A percentile compares a stretch with the other conserved stretches of the same genome.
Evolutionary conservation across 2,113 vertebrate genomes (phyloP).

Genomic region (Opisthocomus hoazin): DNA sequence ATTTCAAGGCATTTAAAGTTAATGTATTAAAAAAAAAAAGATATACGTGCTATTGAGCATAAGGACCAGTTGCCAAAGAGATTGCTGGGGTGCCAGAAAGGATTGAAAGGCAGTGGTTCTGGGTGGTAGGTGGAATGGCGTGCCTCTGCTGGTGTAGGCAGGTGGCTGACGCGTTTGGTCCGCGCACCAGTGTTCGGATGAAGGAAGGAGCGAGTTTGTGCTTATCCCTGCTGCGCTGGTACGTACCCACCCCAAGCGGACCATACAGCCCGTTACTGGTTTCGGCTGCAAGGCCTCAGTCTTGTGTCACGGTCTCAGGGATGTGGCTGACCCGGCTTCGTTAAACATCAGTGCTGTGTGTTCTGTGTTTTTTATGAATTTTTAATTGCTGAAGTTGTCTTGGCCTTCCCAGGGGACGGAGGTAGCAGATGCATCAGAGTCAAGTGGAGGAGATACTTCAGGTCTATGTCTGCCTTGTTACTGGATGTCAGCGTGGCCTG

Average conservation of each 20-base stretch:
- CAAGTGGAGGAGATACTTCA: constrained; percentile 7
- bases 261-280: neutral
- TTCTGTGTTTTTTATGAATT: neutral
- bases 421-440: constrained; percentile 15
- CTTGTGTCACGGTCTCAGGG: neutral
- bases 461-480: neutral
- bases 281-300: neutral
- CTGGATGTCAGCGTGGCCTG: constrained; percentile 24
- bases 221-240: neutral
- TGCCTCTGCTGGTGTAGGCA: neutral
- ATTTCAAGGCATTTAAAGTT: neutral
- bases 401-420: constrained; percentile 5
- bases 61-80: neutral
- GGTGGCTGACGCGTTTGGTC: neutral
- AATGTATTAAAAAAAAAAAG: neutral
- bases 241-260: neutral
- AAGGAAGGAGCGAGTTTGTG: neutral
- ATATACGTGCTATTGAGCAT: neutral
- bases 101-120: neutral
- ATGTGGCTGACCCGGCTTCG: neutral
- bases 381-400: constrained; percentile 22
- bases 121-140: neutral
- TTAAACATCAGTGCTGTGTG: neutral
- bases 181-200: neutral
- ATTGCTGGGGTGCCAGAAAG: neutral